Base-by-base conservation (phyloP, 2,113 vertebrate species). In the Poeciliopsis prolifica region DNA sequence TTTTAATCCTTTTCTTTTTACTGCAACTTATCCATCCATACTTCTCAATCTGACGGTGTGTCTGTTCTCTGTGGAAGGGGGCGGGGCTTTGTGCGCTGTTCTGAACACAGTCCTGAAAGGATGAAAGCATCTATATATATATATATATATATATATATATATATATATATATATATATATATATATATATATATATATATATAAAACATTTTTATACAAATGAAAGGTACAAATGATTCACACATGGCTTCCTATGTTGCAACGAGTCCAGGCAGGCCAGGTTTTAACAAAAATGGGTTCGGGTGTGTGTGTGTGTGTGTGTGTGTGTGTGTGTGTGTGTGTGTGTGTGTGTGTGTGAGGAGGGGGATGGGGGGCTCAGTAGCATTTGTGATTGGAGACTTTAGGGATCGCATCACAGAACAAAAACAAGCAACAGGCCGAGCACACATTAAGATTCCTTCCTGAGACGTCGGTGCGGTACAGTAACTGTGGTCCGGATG, bases 391-490 rank as follows among this genome's bases (percentile, higher is more conserved):
- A 82, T 61, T 54, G 82, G 77, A 74, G 79, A 79, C 61, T 68
- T 62, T 30, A 29, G 84, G 84, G 79, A 63, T 81, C 88, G 88
- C 90, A 91, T 86, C 77, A 91, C 89, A 88, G 81, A 84, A 91
- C 83, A 89, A 70, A 78, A 77, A 90, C 87, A 86, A 86, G 87
- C 80, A 87, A 89, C 81, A 90, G 89, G 89, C 90, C 84, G 86
- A 92, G 91, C 87, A 93, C 87, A 92, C 88, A 90, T 83, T 58
- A 90, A 92, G 90, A 92, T 93, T 93, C 89, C 91, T 93, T 93
- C 92, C 92, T 92, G 92, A 93, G 92, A 93, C 92, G 86, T 93
- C 87, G 90, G 90, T 76, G 77, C 86, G 86, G 85, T 91, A 92
- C 91, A 93, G 91, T 91, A 90, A 91, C 29, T 81, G 83, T 81